Conservation (phyloP, 92 coral and sea anemone species). For the Parazoanthus atlanticus region DNA sequence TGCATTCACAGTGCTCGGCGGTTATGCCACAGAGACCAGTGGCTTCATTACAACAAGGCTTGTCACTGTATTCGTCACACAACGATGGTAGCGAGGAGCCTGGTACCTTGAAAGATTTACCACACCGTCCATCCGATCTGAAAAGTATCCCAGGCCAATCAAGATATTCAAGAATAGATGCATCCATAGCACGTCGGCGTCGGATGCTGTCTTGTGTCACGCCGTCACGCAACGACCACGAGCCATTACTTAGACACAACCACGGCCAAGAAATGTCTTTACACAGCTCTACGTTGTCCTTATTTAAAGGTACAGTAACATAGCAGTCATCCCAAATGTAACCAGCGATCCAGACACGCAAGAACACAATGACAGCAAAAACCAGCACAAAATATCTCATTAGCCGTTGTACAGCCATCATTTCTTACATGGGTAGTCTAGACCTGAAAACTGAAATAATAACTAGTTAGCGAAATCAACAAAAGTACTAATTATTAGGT, state of each 20-base stretch:
- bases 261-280: slow-evolving; percentile 6
- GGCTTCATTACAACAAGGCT: slow-evolving; percentile 74
- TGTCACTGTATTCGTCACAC: slow-evolving; percentile 59
- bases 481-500: background rate
- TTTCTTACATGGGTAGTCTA: background rate
- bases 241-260: slow-evolving; percentile 58
- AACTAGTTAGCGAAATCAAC: background rate
- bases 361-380: background rate
- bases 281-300: background rate
- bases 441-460: background rate
- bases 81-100: slow-evolving; percentile 29
- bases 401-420: background rate
- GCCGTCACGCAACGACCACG: slow-evolving; percentile 57
- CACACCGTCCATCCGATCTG: slow-evolving; percentile 67
- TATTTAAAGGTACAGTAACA: background rate
- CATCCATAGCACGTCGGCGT: slow-evolving; percentile 52
- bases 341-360: background rate
- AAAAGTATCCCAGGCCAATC: slow-evolving; percentile 58
- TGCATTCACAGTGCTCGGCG: slow-evolving; percentile 55
- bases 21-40: slow-evolving; percentile 64
- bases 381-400: background rate
- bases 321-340: background rate
- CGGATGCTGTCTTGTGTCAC: slow-evolving; percentile 41
- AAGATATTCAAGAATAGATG: slow-evolving; percentile 55
- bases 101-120: slow-evolving; percentile 31